These are phyloP conservation scores for Trissolcus japonicus DNA, from an alignment of 2,888 invertebrate genomes.

Conservation along the genomic window DNA sequence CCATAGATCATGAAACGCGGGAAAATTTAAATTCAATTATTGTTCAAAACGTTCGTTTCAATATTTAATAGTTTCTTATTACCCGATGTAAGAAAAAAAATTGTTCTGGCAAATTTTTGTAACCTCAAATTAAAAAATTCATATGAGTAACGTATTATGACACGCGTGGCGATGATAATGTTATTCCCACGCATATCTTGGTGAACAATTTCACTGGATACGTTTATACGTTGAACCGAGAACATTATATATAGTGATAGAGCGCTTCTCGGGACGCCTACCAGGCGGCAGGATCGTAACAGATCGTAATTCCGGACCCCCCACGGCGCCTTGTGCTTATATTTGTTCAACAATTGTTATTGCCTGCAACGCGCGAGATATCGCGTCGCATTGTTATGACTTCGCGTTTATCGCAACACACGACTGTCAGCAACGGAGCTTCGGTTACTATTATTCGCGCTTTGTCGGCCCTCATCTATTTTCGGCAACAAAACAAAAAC, in stretches of 20 bases:
- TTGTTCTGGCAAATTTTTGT: too few species aligned
- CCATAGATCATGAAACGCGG: too few species aligned
- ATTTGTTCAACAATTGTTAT: slow-evolving; percentile 39
- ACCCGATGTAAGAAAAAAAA: too few species aligned
- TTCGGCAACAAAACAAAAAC: too few species aligned
- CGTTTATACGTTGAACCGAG: slow-evolving; percentile 33
- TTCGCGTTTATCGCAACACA: slow-evolving; percentile 23
- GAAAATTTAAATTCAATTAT: too few species aligned
- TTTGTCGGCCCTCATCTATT: too few species aligned
- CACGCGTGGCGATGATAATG: too few species aligned
- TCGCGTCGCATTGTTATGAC: slow-evolving; percentile 29
- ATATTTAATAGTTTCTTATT: too few species aligned
- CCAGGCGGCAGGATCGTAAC: slow-evolving; percentile 44
- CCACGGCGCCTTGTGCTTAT: slow-evolving; percentile 20
- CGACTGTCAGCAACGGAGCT: slow-evolving; percentile 2
- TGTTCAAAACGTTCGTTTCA: too few species aligned
- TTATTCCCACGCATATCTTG: not conserved
- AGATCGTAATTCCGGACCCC: slow-evolving; percentile 26
- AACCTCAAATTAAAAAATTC: too few species aligned
- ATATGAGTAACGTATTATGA: too few species aligned
- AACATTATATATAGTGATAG: slow-evolving; percentile 42
- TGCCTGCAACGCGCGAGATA: slow-evolving; percentile 12
- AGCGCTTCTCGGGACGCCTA: slow-evolving; percentile 44
- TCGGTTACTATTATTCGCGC: not conserved
- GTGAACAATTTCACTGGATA: slow-evolving; percentile 35